Conservation (phyloP, 1,140 invertebrate species). For the Anoplolepis gracilipes region DNA sequence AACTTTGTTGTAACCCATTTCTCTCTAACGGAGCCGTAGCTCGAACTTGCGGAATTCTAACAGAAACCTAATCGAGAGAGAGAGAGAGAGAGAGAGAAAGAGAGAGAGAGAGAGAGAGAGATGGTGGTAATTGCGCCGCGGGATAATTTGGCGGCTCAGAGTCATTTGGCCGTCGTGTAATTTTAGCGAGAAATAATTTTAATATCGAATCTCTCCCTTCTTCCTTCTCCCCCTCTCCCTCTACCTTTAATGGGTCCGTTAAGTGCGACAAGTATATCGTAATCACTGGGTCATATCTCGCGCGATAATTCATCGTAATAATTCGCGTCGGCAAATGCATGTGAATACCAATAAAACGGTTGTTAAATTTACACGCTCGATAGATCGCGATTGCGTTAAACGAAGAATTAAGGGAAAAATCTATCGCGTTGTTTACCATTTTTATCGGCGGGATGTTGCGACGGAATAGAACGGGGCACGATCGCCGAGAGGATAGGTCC, state of each 20-base stretch:
- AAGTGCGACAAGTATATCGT: slow-evolving; percentile 27
- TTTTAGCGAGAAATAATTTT: slow-evolving; percentile 34
- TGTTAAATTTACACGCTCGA: slow-evolving; percentile 6
- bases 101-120: slow-evolving; percentile 7
- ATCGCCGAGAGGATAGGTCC: background rate
- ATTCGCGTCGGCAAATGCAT: background rate
- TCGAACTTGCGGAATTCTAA: slow-evolving; percentile 56
- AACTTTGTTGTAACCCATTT: slow-evolving; percentile 62
- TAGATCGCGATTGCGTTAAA: background rate
- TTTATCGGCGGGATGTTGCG: slow-evolving; percentile 7
- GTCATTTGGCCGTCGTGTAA: slow-evolving; percentile 44
- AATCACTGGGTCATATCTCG: slow-evolving; percentile 27
- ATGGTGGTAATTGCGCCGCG: slow-evolving; percentile 43
- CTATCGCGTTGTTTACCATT: background rate
- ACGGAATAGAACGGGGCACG: background rate
- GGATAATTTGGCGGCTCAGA: slow-evolving; percentile 49
- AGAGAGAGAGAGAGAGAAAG: slow-evolving; percentile 11
- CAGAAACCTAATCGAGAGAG: slow-evolving; percentile 42
- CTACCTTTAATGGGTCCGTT: slow-evolving; percentile 14
- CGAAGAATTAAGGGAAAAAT: background rate
- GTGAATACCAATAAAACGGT: slow-evolving; percentile 13
- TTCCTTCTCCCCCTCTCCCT: no score
- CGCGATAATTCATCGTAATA: slow-evolving; percentile 25
- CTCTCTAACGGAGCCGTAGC: slow-evolving; percentile 48
- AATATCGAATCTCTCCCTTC: slow-evolving; percentile 34